These are phyloP conservation scores for Aselliscus stoliczkanus DNA, from an alignment of 2,797 vertebrate genomes.

Conservation along the genomic window DNA sequence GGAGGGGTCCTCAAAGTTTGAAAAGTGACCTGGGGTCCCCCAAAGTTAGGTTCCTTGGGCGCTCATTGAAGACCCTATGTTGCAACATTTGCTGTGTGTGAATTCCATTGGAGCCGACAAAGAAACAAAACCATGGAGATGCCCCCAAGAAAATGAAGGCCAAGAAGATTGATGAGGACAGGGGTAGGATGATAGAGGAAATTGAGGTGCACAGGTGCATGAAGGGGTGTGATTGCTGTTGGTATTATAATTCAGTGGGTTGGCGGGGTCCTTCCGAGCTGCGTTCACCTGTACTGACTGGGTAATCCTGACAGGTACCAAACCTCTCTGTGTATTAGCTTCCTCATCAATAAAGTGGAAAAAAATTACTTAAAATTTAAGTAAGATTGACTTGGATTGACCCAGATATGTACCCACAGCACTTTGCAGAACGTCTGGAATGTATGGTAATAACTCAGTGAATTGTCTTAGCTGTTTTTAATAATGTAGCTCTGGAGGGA, in stretches of 20 bases:
- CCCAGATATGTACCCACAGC: neutral
- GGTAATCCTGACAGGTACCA: neutral
- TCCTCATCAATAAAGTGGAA: neutral
- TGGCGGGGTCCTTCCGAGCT: neutral
- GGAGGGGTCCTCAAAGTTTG: neutral
- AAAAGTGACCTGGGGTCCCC: neutral
- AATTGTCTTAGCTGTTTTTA: conserved; percentile 8
- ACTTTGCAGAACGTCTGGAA: neutral
- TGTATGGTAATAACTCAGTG: neutral
- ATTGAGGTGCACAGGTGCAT: fast-evolving
- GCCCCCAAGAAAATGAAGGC: neutral
- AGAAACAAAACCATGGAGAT: neutral
- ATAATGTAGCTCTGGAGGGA: neutral
- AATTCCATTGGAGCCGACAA: neutral
- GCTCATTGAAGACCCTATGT: neutral
- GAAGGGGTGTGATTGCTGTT: fast-evolving
- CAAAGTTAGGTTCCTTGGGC: neutral
- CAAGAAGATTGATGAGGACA: neutral
- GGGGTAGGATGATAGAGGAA: fast-evolving
- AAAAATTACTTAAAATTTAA: neutral
- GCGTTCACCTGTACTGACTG: neutral
- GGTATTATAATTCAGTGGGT: neutral
- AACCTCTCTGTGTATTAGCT: neutral
- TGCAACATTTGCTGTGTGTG: neutral
- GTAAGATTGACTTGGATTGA: neutral